Evolutionary conservation across 2,797 vertebrate genomes (phyloP), one percentile per base, ranked within the genome.

Genomic region (Amazona ochrocephala): DNA sequence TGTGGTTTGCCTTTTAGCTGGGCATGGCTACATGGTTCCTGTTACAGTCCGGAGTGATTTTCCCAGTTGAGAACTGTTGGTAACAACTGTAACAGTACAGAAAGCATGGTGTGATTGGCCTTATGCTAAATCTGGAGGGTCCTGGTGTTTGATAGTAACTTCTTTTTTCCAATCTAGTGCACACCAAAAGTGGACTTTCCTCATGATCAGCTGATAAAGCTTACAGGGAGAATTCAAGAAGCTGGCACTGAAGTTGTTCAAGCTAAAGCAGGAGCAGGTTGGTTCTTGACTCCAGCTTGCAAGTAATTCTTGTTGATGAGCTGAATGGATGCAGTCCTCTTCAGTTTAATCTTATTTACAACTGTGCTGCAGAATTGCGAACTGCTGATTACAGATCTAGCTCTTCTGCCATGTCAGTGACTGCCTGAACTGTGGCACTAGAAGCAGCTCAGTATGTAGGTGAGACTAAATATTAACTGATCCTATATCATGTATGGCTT

Each of bases 201-300:
- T 20, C 98, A 99, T 83, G 99, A 99, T 93, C 98, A 99, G 84
- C 97, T 99, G 91, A 81, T 98, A 1, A 88, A 98, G 3, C 98
- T 99, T 89, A 99, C 98, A 0, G 98, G 93, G 42, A 98, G 99
- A 84, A 99, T 99, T 97, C 99, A 99, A 96, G 99, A 99, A 80
- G 99, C 99, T 2, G 99, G 99, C 81, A 99, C 99, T 1, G 99
- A 99, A 96, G 99, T 99, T 81, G 99, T 99, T 64, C 99, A 99
- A 95, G 99, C 99, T 56, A 99, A 99, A 97, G 99, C 99, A 6
- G 99, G 99, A 94, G 98, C 99, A 88, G 98, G 98, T 99, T 64
- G 50, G 91, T 96, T 93, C 34, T 50, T 9, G 3, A 20, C 5
- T 48, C 27, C 12, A 39, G 39, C 45, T 72, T 74, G 23, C 45